Percentiles rank a stretch among this genome's conserved stretches.
Evolutionary conservation across 2,888 invertebrate genomes (phyloP).

Genomic region (Leptogaster cylindrica): DNA sequence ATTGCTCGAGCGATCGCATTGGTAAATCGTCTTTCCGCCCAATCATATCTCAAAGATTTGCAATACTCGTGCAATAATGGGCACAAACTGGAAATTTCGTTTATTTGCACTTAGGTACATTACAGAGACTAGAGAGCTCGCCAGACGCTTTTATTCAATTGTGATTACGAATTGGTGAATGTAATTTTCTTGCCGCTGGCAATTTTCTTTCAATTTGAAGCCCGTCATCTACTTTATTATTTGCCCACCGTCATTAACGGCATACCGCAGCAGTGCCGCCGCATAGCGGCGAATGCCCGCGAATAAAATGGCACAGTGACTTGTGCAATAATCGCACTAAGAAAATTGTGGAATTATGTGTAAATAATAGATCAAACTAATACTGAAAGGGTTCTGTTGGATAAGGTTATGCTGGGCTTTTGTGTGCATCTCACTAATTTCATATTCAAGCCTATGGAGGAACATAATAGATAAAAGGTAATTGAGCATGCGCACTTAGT

Average conservation of each 20-base stretch:
- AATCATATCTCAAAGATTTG: slow-evolving; percentile 23
- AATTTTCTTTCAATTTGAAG: slow-evolving; percentile 37
- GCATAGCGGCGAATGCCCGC: background rate
- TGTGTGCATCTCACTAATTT: too few relatives aligned
- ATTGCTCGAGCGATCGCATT: slow-evolving; percentile 11
- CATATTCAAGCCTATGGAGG: slow-evolving; percentile 18
- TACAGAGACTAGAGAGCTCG: background rate
- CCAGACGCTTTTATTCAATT: slow-evolving; percentile 13
- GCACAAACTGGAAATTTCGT: background rate
- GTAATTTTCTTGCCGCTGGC: slow-evolving; percentile 27
- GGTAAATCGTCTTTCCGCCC: slow-evolving; percentile 23
- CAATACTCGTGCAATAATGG: background rate
- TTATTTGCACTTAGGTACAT: background rate
- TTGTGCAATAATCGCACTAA: background rate
- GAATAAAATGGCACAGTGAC: background rate
- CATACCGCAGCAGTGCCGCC: background rate
- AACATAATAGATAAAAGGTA: slow-evolving; percentile 35
- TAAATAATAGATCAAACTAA: slow-evolving; percentile 25
- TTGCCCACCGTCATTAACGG: slow-evolving; percentile 27
- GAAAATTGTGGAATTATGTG: background rate
- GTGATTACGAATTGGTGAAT: background rate
- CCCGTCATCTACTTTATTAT: slow-evolving; percentile 36
- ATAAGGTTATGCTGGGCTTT: too few relatives aligned
- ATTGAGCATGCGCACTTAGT: slow-evolving; percentile 30
- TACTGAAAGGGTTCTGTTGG: background rate